These are phyloP conservation scores for Alosa alosa DNA, from an alignment of 2,113 vertebrate species.

Conservation along the genomic window DNA sequence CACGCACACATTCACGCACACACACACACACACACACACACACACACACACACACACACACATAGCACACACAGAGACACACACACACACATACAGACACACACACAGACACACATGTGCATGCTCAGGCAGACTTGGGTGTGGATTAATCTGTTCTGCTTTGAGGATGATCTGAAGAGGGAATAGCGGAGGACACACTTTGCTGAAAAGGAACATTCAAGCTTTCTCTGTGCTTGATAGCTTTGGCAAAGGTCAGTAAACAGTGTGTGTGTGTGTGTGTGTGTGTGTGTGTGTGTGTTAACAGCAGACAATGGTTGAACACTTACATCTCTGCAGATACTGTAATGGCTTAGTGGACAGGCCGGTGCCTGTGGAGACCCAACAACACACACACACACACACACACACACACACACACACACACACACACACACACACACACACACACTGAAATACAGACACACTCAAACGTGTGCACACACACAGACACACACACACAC, in stretches of 20 bases:
- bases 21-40: background rate
- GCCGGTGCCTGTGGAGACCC: no score
- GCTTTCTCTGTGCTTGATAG: background rate
- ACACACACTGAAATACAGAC: no score
- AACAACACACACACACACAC: background rate
- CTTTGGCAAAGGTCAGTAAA: background rate
- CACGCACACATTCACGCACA: conserved; percentile 26
- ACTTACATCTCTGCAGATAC: no score
- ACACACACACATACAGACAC: no score
- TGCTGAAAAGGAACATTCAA: background rate
- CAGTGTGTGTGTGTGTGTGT: background rate
- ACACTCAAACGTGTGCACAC: no score
- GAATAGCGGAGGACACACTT: background rate
- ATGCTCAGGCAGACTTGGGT: background rate
- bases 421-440: background rate
- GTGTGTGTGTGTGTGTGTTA: conserved; percentile 1
- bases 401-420: background rate
- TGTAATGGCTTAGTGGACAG: no score
- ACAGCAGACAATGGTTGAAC: background rate
- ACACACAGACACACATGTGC: no score
- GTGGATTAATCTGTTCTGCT: background rate
- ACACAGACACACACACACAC: no score
- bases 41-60: no score
- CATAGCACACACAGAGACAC: background rate
- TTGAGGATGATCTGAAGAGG: background rate